These are phyloP conservation scores for Uropetala carovei DNA, from an alignment of 2,888 invertebrate genomes.

Conservation along the genomic window DNA sequence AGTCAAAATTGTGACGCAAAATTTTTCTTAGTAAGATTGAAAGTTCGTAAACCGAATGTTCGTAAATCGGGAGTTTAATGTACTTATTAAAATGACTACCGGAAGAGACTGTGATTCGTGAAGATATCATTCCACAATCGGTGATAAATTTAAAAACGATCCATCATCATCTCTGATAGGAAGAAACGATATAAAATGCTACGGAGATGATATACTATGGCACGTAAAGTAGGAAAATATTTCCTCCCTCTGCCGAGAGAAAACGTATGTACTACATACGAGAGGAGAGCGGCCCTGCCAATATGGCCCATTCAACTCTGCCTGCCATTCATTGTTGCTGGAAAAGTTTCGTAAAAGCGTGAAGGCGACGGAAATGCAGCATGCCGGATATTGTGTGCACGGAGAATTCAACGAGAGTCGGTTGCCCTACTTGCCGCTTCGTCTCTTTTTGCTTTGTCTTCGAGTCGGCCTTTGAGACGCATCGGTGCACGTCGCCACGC, in stretches of 20 bases:
- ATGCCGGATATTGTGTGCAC: not conserved
- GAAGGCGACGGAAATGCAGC: constrained; percentile 10
- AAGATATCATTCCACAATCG: not conserved
- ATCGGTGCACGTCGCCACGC: not conserved
- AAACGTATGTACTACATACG: not conserved
- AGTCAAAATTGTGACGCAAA: too few relatives aligned
- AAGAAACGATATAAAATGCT: not conserved
- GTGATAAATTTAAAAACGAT: not conserved
- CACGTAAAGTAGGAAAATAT: not conserved
- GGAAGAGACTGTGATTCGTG: too few relatives aligned
- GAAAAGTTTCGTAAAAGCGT: not conserved
- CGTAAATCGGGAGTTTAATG: too few relatives aligned
- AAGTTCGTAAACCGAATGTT: too few relatives aligned
- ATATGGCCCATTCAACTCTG: not conserved
- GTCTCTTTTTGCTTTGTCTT: constrained; percentile 5
- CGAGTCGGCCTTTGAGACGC: not conserved
- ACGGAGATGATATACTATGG: not conserved
- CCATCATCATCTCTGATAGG: not conserved
- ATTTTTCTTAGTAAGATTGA: too few relatives aligned
- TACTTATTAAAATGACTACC: too few relatives aligned
- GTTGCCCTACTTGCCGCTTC: constrained; percentile 19
- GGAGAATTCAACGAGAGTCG: not conserved
- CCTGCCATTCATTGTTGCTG: constrained; percentile 13
- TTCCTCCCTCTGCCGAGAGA: not conserved
- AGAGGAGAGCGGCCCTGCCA: not conserved